Conservation (phyloP, 2,113 vertebrate genomes). For the Takifugu flavidus region DNA sequence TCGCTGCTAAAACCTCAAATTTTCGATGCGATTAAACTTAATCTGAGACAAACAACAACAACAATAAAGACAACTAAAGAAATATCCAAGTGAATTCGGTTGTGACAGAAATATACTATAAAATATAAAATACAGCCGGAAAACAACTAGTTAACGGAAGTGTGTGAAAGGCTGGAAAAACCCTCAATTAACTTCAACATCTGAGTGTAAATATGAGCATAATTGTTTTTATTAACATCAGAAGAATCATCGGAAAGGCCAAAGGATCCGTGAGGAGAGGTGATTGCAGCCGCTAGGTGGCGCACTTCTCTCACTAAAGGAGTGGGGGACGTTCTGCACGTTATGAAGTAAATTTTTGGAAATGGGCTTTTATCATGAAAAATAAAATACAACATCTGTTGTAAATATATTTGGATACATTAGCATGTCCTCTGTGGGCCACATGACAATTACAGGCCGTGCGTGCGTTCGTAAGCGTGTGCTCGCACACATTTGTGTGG, state of each 20-base stretch:
- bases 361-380: slow-evolving; percentile 81
- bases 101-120: too few relatives aligned
- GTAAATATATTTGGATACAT: slow-evolving; percentile 83
- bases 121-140: too few relatives aligned
- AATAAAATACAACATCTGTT: slow-evolving; percentile 83
- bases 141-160: too few relatives aligned
- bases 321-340: slow-evolving; percentile 46
- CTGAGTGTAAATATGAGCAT: not conserved
- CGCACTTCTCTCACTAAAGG: slow-evolving; percentile 73
- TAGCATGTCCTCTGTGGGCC: slow-evolving; percentile 75
- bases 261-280: not conserved
- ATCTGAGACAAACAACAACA: too few relatives aligned
- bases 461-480: not conserved
- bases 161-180: too few relatives aligned
- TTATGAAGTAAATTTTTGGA: slow-evolving; percentile 76
- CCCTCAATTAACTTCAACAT: too few relatives aligned
- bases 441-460: slow-evolving; percentile 74
- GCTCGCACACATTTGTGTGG: slow-evolving; percentile 23
- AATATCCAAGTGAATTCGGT: too few relatives aligned
- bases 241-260: too few relatives aligned
- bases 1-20: not conserved
- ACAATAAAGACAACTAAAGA: too few relatives aligned
- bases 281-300: slow-evolving; percentile 72
- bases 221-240: not conserved
- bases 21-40: too few relatives aligned